Percentiles rank a stretch among this genome's conserved stretches.
phyloP scores from a whole-genome alignment of 2,113 vertebrate genomes.

The Salvator merianae region DNA sequence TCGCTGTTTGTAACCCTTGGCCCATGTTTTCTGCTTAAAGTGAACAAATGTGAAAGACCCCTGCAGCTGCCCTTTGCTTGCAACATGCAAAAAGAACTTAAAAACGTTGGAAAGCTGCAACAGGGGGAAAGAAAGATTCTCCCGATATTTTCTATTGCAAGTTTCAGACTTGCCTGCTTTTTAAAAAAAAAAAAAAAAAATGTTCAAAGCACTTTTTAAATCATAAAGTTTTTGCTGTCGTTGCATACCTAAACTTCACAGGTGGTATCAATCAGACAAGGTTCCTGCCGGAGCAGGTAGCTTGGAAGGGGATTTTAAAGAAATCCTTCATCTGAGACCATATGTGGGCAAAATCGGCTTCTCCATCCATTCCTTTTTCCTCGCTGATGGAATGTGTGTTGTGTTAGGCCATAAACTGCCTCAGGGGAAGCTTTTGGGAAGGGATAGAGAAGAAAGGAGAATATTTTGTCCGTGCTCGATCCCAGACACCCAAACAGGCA shows the following conservation, averaged over 20 bases:
- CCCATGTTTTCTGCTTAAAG: too few species aligned
- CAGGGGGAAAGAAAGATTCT: too few species aligned
- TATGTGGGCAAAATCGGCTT: not conserved
- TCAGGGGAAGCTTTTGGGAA: conserved; percentile 36
- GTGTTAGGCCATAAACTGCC: conserved; percentile 56
- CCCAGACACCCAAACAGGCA: conserved; percentile 86
- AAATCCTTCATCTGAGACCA: not conserved
- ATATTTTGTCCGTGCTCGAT: conserved; percentile 74
- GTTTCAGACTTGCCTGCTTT: not conserved
- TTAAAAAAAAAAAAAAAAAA: too few species aligned
- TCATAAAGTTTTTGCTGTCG: not conserved
- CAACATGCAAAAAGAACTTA: too few species aligned
- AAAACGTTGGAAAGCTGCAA: too few species aligned
- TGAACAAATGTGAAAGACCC: too few species aligned
- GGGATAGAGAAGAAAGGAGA: conserved; percentile 63
- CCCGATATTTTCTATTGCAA: not conserved
- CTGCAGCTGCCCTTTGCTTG: too few species aligned
- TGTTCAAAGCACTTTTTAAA: not conserved
- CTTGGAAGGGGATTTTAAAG: too few species aligned
- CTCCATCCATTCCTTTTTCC: not conserved
- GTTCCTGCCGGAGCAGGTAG: not conserved
- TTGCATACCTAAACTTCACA: rapidly evolving
- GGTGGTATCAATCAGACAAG: rapidly evolving
- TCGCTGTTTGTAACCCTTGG: too few species aligned
- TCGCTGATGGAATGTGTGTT: conserved; percentile 41